phyloP scores from a whole-genome alignment of 64 coral and sea anemone species.

The Montipora cactus region DNA sequence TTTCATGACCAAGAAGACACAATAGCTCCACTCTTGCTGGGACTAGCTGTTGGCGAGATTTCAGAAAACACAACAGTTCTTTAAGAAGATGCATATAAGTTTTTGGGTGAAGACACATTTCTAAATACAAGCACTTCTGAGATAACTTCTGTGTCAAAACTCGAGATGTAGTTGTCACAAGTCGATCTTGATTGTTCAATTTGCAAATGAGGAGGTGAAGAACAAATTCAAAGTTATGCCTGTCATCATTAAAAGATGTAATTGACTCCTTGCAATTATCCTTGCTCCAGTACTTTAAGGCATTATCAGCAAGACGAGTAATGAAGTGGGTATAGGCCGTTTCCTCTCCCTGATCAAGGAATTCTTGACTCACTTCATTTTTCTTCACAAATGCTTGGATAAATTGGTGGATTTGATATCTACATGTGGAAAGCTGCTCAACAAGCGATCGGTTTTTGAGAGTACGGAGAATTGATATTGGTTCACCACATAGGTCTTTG shows the following conservation, averaged over 20 bases:
- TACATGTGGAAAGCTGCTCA: neutral
- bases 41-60: no score
- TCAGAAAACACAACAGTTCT: neutral
- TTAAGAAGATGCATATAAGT: neutral
- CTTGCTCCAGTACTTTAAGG: slow-evolving; percentile 32
- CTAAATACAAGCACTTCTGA: slow-evolving; percentile 3
- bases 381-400: slow-evolving; percentile 45
- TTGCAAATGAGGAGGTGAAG: neutral
- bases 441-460: slow-evolving; percentile 44
- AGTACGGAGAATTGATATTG: slow-evolving; percentile 2
- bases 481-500: neutral
- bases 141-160: neutral
- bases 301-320: neutral
- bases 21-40: neutral
- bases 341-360: neutral
- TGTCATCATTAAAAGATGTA: slow-evolving; percentile 39
- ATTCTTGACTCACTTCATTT: neutral
- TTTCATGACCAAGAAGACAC: slow-evolving; percentile 46
- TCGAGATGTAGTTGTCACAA: neutral
- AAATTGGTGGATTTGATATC: slow-evolving; percentile 41
- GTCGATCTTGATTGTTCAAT: neutral
- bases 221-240: neutral
- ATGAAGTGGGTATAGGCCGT: no score
- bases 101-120: slow-evolving; percentile 55
- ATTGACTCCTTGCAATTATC: slow-evolving; percentile 67